These are phyloP conservation scores for Cyanoliseus patagonus DNA, from an alignment of 2,113 vertebrate species.

Conservation along the genomic window DNA sequence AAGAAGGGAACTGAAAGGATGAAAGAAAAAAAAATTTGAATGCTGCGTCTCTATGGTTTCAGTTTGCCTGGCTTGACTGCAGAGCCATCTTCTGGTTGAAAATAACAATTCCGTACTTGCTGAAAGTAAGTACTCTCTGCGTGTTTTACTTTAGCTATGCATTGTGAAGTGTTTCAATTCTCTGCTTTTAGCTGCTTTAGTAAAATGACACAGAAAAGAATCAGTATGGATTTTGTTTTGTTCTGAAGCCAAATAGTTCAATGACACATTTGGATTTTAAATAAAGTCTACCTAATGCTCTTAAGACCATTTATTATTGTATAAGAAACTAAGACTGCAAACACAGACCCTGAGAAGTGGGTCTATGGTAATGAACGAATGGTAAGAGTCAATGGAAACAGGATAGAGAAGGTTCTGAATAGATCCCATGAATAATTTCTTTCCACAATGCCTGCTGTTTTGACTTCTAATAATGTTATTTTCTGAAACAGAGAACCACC, in stretches of 20 bases:
- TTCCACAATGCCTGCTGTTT: not conserved
- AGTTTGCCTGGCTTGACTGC: constrained; percentile 41
- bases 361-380: not conserved
- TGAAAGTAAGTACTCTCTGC: not conserved
- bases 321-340: not conserved
- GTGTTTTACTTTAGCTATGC: not conserved
- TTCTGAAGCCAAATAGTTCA: not conserved
- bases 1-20: not conserved
- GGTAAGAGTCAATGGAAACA: not conserved
- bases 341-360: not conserved
- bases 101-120: constrained; percentile 11
- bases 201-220: not conserved
- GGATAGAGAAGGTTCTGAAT: not conserved
- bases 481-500: not conserved
- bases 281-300: not conserved
- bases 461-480: not conserved
- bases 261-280: not conserved
- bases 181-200: not conserved
- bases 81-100: constrained; percentile 66
- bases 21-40: not conserved
- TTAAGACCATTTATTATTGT: not conserved
- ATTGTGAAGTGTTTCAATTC: not conserved
- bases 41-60: not conserved
- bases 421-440: not conserved
- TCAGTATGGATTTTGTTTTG: not conserved